A percentile compares a stretch with the other conserved stretches of the same genome.
Evolutionary conservation across 2,113 vertebrate species (phyloP).

Genomic region (Xiphophorus hellerii): DNA sequence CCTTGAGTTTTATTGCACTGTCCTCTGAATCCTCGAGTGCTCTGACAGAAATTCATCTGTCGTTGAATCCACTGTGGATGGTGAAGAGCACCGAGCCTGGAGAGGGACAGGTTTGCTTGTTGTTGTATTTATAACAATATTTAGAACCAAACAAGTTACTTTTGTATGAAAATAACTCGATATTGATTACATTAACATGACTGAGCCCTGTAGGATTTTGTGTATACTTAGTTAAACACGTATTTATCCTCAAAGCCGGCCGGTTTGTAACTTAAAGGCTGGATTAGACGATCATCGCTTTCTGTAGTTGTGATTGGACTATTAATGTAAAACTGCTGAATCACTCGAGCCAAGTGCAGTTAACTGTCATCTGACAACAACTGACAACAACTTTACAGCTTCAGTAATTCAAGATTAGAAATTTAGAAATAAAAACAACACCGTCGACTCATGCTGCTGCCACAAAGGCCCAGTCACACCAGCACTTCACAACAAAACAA

Average conservation of each 20-base stretch:
- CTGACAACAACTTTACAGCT: slow-evolving; percentile 22
- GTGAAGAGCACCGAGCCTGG: slow-evolving; percentile 17
- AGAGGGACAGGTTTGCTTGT: slow-evolving; percentile 51
- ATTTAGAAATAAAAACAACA: background rate
- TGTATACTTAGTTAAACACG: slow-evolving; percentile 55
- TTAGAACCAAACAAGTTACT: slow-evolving; percentile 64
- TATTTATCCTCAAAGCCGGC: slow-evolving; percentile 52
- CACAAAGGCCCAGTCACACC: slow-evolving; percentile 52
- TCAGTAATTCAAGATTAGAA: background rate
- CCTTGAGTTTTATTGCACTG: slow-evolving; percentile 52
- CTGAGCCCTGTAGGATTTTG: slow-evolving; percentile 68
- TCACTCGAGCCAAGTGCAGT: slow-evolving; percentile 4
- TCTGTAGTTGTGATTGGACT: slow-evolving; percentile 46
- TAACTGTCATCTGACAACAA: background rate
- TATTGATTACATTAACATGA: slow-evolving; percentile 39
- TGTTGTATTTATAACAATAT: slow-evolving; percentile 65
- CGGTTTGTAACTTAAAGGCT: slow-evolving; percentile 28
- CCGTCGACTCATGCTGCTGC: slow-evolving; percentile 19
- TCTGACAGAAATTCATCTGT: slow-evolving; percentile 38
- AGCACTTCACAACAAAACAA: slow-evolving; percentile 2
- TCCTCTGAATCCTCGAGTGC: slow-evolving; percentile 51
- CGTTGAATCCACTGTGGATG: slow-evolving; percentile 42
- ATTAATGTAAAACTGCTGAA: slow-evolving; percentile 30
- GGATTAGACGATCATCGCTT: slow-evolving; percentile 28
- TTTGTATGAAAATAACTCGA: slow-evolving; percentile 66